These are phyloP conservation scores for Phyllostomus hastatus DNA, from an alignment of 2,113 vertebrate species.

Conservation along the genomic window DNA sequence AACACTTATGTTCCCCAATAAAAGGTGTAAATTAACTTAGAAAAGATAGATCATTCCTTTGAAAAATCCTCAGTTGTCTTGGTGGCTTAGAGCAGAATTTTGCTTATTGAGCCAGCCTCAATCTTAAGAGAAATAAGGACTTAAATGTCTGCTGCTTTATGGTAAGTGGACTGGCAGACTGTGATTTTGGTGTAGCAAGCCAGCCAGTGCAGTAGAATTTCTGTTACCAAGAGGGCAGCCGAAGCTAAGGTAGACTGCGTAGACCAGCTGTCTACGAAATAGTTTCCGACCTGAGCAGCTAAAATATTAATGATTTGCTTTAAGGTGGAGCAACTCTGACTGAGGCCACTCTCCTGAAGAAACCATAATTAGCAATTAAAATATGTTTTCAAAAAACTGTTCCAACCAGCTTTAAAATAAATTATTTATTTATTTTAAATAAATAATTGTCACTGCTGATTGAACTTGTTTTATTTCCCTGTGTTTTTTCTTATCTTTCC, in stretches of 20 bases:
- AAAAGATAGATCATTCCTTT: constrained; percentile 71
- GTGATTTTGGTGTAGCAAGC: not conserved
- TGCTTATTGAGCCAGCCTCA: constrained; percentile 61
- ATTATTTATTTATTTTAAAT: constrained; percentile 77
- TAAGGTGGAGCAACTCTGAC: constrained; percentile 69
- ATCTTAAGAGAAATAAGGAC: constrained; percentile 33
- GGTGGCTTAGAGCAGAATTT: constrained; percentile 65
- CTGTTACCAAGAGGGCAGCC: not conserved
- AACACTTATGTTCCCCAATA: constrained; percentile 55
- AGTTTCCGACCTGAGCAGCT: constrained; percentile 30
- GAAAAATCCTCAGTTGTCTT: constrained; percentile 57
- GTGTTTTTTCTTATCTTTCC: constrained; percentile 78
- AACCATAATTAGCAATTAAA: constrained; percentile 84
- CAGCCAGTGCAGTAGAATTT: not conserved
- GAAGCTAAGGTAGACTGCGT: not conserved
- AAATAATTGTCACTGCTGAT: constrained; percentile 83
- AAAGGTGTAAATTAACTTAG: constrained; percentile 75
- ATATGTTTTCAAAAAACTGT: constrained; percentile 79
- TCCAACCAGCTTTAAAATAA: constrained; percentile 82
- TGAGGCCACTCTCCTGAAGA: constrained; percentile 63
- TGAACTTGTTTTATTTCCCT: constrained; percentile 83
- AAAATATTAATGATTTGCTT: constrained; percentile 71
- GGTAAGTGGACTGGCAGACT: not conserved
- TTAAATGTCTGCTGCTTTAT: not conserved
- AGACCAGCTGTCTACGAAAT: not conserved